Evolutionary conservation across 1,140 invertebrate species (phyloP).

Genomic region (Polyergus mexicanus): DNA sequence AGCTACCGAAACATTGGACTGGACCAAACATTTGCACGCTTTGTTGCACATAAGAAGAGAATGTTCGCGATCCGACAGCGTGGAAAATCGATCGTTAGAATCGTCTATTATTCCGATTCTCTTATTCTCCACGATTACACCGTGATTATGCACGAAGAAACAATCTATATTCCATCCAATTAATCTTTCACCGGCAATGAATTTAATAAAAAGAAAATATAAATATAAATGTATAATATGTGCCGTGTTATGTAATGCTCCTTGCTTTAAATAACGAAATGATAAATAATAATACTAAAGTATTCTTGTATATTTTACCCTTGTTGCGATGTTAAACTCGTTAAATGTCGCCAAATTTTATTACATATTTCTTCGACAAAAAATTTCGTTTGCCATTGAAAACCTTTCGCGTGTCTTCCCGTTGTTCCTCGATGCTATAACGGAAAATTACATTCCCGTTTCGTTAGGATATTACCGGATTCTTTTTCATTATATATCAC

Average conservation of each 20-base stretch:
- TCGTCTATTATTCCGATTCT: constrained; percentile 38
- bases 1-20: constrained; percentile 57
- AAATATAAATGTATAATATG: neutral
- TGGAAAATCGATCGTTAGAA: constrained; percentile 50
- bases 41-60: constrained; percentile 58
- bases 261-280: neutral
- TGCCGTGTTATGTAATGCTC: neutral
- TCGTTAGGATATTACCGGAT: constrained; percentile 29
- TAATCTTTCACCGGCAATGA: neutral
- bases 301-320: neutral
- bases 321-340: neutral
- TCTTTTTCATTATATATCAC: constrained; percentile 63
- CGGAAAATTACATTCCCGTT: constrained; percentile 48
- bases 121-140: constrained; percentile 2
- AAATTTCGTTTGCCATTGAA: constrained; percentile 18
- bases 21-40: constrained; percentile 64
- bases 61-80: constrained; percentile 48
- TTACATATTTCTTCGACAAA: neutral
- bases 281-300: neutral
- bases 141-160: neutral
- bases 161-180: constrained; percentile 8
- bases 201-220: constrained; percentile 11
- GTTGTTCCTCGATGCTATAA: constrained; percentile 6
- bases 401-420: neutral
- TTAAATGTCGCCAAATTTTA: constrained; percentile 19